Percentiles rank a stretch among this genome's conserved stretches.
phyloP scores from a whole-genome alignment of 2,113 vertebrate species.

The Sturnus vulgaris region DNA sequence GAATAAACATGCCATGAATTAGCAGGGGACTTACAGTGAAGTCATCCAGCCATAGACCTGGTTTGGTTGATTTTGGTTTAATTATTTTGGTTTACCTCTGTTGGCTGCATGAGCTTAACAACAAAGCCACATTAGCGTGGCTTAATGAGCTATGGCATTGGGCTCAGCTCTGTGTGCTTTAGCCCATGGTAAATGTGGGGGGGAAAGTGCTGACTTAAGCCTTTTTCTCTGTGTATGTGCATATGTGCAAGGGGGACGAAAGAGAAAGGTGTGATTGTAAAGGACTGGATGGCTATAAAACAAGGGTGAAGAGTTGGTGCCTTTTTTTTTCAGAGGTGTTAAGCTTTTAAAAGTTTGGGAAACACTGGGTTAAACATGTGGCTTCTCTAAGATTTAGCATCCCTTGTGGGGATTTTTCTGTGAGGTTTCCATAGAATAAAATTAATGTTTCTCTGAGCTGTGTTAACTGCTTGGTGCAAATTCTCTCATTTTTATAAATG shows the following conservation, averaged over 20 bases:
- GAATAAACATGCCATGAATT: neutral
- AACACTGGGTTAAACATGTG: conserved; percentile 41
- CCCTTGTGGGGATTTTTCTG: conserved; percentile 2
- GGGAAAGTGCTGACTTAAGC: neutral
- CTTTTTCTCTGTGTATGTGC: neutral
- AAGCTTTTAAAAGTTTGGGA: conserved; percentile 58
- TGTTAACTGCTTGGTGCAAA: conserved; percentile 55
- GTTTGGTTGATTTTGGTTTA: neutral
- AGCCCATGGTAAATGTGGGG: neutral
- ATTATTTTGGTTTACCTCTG: neutral
- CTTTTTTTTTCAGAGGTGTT: conserved; percentile 50
- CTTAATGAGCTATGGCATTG: neutral
- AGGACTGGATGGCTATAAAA: conserved; percentile 35
- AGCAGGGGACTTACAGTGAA: neutral
- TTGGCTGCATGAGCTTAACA: neutral
- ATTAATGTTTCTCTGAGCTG: conserved; percentile 42
- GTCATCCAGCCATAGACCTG: neutral
- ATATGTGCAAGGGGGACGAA: neutral
- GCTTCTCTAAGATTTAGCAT: conserved; percentile 1
- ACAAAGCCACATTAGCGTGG: neutral
- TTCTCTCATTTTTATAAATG: conserved; percentile 24
- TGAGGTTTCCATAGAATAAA: conserved; percentile 26
- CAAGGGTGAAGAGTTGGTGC: conserved; percentile 33
- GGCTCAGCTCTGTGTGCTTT: neutral
- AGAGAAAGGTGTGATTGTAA: conserved; percentile 19